A percentile compares a stretch with the other conserved stretches of the same genome.
These are phyloP conservation scores for Pherbina coryleti DNA, from an alignment of 2,888 invertebrate species.

Conservation along the genomic window DNA sequence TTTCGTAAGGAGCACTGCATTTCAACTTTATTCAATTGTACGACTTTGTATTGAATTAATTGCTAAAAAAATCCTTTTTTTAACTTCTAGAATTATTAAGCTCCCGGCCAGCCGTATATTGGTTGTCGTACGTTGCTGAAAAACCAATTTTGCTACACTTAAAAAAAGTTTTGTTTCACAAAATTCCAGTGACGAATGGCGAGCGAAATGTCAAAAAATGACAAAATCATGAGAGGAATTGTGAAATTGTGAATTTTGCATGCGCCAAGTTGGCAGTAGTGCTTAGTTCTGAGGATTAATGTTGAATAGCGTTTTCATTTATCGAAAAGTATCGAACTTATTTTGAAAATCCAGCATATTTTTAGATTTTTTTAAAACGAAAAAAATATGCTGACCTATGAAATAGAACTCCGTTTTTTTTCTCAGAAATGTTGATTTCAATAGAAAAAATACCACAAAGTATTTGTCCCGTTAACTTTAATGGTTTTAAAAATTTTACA, in stretches of 20 bases:
- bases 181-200: conserved; percentile 3
- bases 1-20: conserved; percentile 63
- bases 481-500: too few relatives aligned
- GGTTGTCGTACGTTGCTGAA: conserved; percentile 17
- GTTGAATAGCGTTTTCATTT: too few relatives aligned
- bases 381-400: too few relatives aligned
- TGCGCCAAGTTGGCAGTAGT: background rate
- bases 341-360: too few relatives aligned
- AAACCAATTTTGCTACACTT: conserved; percentile 5
- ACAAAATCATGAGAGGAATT: background rate
- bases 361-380: too few relatives aligned
- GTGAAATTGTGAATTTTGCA: background rate
- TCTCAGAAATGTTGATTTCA: too few relatives aligned
- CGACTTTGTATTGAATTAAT: conserved; percentile 34
- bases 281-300: too few relatives aligned
- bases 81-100: conserved; percentile 26
- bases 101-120: conserved; percentile 8
- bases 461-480: too few relatives aligned
- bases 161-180: background rate
- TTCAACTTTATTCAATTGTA: conserved; percentile 43
- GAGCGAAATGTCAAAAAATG: conserved; percentile 10
- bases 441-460: too few relatives aligned
- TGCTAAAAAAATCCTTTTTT: conserved; percentile 39
- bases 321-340: too few relatives aligned
- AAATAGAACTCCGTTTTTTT: too few relatives aligned